Conservation (phyloP, 2,888 invertebrate species). For the Onchidella celtica region DNA sequence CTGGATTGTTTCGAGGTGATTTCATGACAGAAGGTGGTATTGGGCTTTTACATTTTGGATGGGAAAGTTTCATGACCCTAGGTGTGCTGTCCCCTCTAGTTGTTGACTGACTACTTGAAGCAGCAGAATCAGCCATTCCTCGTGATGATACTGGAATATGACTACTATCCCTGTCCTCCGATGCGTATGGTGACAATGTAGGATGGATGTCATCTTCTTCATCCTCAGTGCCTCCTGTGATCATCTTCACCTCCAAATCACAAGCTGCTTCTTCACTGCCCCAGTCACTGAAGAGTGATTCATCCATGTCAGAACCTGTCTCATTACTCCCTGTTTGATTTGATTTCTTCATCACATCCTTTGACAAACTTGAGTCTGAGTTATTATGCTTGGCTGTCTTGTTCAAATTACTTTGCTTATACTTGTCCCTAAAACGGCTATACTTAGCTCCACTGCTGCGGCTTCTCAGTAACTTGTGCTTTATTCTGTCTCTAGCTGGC, state of each 20-base stretch:
- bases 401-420: slow-evolving; percentile 53
- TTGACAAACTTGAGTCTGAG: slow-evolving; percentile 47
- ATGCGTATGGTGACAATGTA: slow-evolving; percentile 55
- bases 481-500: slow-evolving; percentile 50
- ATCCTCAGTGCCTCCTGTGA: slow-evolving; percentile 70
- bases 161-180: slow-evolving; percentile 57
- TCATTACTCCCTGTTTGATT: slow-evolving; percentile 57
- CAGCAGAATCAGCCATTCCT: slow-evolving; percentile 23
- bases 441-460: slow-evolving; percentile 62
- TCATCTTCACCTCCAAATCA: slow-evolving; percentile 74
- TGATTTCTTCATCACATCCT: slow-evolving; percentile 36
- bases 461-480: slow-evolving; percentile 56
- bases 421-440: slow-evolving; percentile 60
- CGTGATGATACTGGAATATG: slow-evolving; percentile 25
- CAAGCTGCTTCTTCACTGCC: slow-evolving; percentile 73
- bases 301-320: slow-evolving; percentile 63
- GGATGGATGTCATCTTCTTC: slow-evolving; percentile 63
- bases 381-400: slow-evolving; percentile 39
- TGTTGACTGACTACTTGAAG: slow-evolving; percentile 44
- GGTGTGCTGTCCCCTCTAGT: slow-evolving; percentile 44
- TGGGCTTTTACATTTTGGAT: slow-evolving; percentile 44
- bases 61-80: slow-evolving; percentile 20
- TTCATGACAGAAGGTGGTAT: slow-evolving; percentile 37
- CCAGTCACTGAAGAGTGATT: slow-evolving; percentile 70
- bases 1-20: slow-evolving; percentile 52